These are phyloP conservation scores for Dendronephthya gigantea DNA, from an alignment of 64 coral and sea anemone genomes.

Conservation along the genomic window DNA sequence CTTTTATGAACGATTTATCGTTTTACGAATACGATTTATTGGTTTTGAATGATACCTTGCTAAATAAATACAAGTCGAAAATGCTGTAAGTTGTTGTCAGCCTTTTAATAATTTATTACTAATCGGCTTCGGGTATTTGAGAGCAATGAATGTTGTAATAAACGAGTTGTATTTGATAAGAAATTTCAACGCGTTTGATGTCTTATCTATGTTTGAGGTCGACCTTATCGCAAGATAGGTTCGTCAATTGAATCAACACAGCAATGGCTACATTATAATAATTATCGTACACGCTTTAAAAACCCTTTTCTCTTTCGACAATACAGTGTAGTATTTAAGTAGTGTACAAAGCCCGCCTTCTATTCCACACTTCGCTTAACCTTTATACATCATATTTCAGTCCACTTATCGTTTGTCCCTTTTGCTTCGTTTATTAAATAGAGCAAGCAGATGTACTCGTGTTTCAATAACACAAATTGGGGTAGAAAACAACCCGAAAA, in stretches of 20 bases:
- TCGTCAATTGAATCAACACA: background rate
- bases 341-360: background rate
- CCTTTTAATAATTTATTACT: background rate
- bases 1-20: background rate
- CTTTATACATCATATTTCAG: background rate
- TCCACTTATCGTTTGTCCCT: background rate
- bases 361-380: background rate
- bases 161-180: background rate
- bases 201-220: background rate
- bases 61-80: background rate
- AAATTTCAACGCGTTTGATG: background rate
- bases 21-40: background rate
- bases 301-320: background rate
- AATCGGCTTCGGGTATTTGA: background rate
- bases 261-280: background rate
- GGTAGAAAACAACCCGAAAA: background rate
- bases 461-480: background rate
- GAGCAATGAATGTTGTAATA: too few relatives aligned
- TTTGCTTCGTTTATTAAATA: background rate
- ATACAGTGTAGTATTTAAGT: background rate
- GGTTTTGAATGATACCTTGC: background rate
- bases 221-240: background rate
- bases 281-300: background rate
- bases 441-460: background rate
- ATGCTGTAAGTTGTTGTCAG: background rate